Conservation (phyloP, 2,888 invertebrate species). For the Coenonympha arcania region DNA sequence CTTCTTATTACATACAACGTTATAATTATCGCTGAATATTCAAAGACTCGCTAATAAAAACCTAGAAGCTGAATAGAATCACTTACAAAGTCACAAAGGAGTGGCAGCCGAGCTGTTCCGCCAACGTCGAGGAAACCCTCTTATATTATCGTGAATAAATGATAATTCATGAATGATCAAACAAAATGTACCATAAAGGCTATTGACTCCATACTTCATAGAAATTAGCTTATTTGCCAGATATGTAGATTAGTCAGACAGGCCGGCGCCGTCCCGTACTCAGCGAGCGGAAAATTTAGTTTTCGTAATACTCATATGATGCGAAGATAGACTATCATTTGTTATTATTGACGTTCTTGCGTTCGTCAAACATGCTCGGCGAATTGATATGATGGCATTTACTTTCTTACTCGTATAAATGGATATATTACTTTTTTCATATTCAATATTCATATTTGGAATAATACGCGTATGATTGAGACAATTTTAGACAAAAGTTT, state of each 20-base stretch:
- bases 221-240: conserved; percentile 55
- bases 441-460: too few species aligned
- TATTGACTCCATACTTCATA: conserved; percentile 48
- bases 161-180: conserved; percentile 34
- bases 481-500: too few species aligned
- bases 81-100: conserved; percentile 25
- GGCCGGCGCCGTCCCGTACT: conserved; percentile 46
- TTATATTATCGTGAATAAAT: conserved; percentile 27
- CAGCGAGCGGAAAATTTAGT: conserved; percentile 39
- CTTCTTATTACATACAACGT: not conserved
- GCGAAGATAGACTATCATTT: conserved; percentile 17
- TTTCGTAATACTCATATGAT: conserved; percentile 33
- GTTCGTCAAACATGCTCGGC: conserved; percentile 4
- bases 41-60: conserved; percentile 8
- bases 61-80: conserved; percentile 19
- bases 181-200: conserved; percentile 36
- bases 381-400: not conserved
- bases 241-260: conserved; percentile 47
- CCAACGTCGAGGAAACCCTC: conserved; percentile 20
- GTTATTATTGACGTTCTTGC: conserved; percentile 14
- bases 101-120: conserved; percentile 22
- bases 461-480: too few species aligned
- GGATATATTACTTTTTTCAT: not conserved
- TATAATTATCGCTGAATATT: not conserved
- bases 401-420: not conserved